Conservation (phyloP, 2,797 vertebrate genomes). For the Tokudaia tokunoshimensis region DNA sequence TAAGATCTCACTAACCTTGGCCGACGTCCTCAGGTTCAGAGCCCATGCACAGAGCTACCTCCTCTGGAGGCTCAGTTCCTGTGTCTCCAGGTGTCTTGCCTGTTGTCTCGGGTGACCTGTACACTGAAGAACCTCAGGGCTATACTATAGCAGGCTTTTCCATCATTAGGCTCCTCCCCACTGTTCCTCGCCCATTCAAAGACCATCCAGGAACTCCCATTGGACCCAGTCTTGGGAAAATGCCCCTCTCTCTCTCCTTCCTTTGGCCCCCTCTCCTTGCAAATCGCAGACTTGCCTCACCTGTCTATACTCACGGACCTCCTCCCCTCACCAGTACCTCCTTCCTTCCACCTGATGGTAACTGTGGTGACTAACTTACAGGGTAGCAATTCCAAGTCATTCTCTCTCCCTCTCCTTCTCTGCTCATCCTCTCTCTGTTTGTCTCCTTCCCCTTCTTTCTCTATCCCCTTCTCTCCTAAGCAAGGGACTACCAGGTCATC, state of each 20-base stretch:
- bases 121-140: neutral
- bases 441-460: neutral
- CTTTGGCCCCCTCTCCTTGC: neutral
- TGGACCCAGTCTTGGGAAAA: neutral
- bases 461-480: neutral
- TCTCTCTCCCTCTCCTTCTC: neutral
- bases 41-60: neutral
- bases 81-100: neutral
- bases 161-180: neutral
- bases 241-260: neutral
- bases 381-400: neutral
- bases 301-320: neutral
- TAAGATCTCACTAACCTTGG: neutral
- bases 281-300: neutral
- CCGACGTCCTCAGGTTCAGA: neutral
- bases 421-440: no score
- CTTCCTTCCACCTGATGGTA: neutral
- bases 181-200: neutral
- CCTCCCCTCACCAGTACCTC: neutral
- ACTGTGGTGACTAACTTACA: slow-evolving; percentile 29
- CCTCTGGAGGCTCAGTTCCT: neutral
- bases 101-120: neutral
- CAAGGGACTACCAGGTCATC: neutral
- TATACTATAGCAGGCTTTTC: neutral
- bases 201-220: neutral